Evolutionary conservation across 2,888 invertebrate species (phyloP), one percentile per base, ranked within the genome.

Genomic region (Eupithecia subfuscata): DNA sequence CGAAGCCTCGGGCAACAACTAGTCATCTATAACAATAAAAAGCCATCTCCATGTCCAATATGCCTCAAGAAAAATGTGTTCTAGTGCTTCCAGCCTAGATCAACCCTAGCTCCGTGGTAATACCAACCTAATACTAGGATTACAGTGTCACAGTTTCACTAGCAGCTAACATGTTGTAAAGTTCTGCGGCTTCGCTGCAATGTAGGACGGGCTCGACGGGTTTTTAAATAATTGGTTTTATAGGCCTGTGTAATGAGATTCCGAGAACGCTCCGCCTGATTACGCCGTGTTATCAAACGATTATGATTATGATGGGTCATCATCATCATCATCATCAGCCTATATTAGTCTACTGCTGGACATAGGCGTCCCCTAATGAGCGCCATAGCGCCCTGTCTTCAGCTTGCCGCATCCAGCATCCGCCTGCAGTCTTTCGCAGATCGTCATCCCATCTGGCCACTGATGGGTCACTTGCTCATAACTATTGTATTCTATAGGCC

Each of bases 121-220:
- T 43, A 43, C 43, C 16, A 45, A 45, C 68, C 68, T 68, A 68
- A 68, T 68, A 68, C 43, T 22, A 11, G 68, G 68, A 68, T 68
- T 68, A 45, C 65, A 14, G 43, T 43, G 68, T 22, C 68, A 68
- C 43, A 68, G 68, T 25, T 16, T 43, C 68, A 45, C 7, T 45
- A 68, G 40, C 43, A 45, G 40, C 16, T 12, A 8, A 40, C 18
- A 34, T 64, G 64, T 18, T 40, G 40, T 43, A 34, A 12, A 37
- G 65, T 67, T 67, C 40, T 68, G 22, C 45, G 68, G 68, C 43
- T 68, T 68, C 68, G 22, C 16, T 43, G 68, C 25, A 64, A 64
- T 18, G 34, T 64, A 30, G 64, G 68, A 37, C 37, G 6, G 12
- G 22, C 37, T 40, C 16, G 63, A 63, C 63, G 8, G 30, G 34